These are phyloP conservation scores for Propsilocerus akamusi DNA, from an alignment of 1,140 invertebrate species.

Conservation along the genomic window DNA sequence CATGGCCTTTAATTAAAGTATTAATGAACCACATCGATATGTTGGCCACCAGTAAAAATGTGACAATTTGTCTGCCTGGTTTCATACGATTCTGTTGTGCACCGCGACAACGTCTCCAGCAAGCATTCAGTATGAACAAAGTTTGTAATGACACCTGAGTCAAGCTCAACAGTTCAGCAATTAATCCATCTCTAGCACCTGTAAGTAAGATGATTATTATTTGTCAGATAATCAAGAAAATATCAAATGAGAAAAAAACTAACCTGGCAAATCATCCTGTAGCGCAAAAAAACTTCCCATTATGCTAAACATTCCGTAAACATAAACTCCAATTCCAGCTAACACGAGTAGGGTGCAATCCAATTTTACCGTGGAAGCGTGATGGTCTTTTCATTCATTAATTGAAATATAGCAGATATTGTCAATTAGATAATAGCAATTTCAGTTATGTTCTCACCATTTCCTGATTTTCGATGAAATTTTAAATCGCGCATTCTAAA, in stretches of 20 bases:
- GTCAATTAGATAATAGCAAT: too few relatives aligned
- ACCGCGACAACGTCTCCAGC: constrained; percentile 36
- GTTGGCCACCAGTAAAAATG: constrained; percentile 58
- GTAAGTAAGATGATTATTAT: background rate
- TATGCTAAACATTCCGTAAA: constrained; percentile 65
- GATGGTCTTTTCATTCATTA: background rate
- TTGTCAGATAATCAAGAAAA: background rate
- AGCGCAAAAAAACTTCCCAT: constrained; percentile 37
- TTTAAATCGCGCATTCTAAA: constrained; percentile 33
- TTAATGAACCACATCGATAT: constrained; percentile 68
- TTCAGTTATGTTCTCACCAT: background rate
- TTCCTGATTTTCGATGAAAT: constrained; percentile 28
- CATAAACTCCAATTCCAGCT: constrained; percentile 64
- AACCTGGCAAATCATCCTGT: constrained; percentile 1
- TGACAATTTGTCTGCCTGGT: constrained; percentile 57
- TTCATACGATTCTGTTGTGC: constrained; percentile 35
- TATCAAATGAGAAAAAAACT: background rate
- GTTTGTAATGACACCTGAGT: constrained; percentile 50
- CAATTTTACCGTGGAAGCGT: constrained; percentile 30
- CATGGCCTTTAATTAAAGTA: constrained; percentile 53
- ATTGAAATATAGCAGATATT: background rate
- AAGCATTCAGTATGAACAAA: constrained; percentile 60
- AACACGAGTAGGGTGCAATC: constrained; percentile 65
- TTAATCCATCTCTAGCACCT: background rate
- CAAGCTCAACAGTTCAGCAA: constrained; percentile 36